These are phyloP conservation scores for Parotocinclus haroldoi DNA, from an alignment of 2,797 vertebrate genomes.

Conservation along the genomic window DNA sequence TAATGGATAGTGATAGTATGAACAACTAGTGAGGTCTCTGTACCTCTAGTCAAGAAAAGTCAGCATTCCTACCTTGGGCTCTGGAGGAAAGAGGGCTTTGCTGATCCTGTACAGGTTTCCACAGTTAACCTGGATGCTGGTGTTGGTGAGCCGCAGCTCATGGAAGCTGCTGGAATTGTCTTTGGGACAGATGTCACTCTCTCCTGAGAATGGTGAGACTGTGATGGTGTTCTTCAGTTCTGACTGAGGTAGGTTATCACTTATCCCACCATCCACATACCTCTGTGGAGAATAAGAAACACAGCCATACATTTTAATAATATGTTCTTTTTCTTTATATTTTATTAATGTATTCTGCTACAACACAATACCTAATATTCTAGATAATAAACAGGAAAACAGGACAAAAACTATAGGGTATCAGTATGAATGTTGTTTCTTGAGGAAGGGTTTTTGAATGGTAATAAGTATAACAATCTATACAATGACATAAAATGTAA, in stretches of 20 bases:
- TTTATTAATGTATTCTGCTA: too few species aligned
- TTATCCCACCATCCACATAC: conserved; percentile 86
- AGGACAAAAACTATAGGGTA: too few species aligned
- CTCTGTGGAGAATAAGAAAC: conserved; percentile 64
- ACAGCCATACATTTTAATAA: background rate
- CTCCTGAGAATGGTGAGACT: conserved; percentile 86
- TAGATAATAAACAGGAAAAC: too few species aligned
- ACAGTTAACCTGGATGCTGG: conserved; percentile 79
- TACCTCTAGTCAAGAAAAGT: too few species aligned
- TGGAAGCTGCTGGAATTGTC: conserved; percentile 81
- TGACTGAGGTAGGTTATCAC: conserved; percentile 77
- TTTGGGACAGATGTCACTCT: conserved; percentile 88
- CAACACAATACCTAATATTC: too few species aligned
- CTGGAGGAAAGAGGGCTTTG: conserved; percentile 78
- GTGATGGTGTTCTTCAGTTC: conserved; percentile 86
- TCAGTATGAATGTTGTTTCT: too few species aligned
- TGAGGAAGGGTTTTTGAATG: too few species aligned
- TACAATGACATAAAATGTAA: too few species aligned
- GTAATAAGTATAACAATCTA: too few species aligned
- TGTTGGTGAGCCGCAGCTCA: conserved; percentile 77
- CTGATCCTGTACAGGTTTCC: conserved; percentile 78
- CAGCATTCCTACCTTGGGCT: conserved; percentile 83
- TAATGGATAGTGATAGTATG: too few species aligned
- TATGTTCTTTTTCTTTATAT: too few species aligned
- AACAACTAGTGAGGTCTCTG: too few species aligned